Conservation (phyloP, 2,888 invertebrate genomes). For the Brenthis hecate region DNA sequence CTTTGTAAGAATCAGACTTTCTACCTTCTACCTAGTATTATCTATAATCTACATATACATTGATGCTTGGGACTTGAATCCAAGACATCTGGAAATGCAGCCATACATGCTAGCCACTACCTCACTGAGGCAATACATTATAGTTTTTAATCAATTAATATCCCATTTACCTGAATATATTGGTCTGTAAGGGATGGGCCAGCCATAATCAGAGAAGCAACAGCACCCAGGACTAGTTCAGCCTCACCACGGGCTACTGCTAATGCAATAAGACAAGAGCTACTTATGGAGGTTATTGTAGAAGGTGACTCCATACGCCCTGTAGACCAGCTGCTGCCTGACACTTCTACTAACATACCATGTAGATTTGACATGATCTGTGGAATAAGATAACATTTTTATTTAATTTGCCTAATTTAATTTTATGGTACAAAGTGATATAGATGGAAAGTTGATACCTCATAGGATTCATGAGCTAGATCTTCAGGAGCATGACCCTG, state of each 20-base stretch:
- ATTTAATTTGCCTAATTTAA: neutral
- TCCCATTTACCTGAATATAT: constrained; percentile 86
- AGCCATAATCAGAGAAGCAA: constrained; percentile 94
- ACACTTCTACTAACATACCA: constrained; percentile 90
- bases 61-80: no score
- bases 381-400: constrained; percentile 45
- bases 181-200: constrained; percentile 89
- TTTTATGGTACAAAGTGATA: neutral
- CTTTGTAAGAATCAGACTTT: no score
- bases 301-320: constrained; percentile 79
- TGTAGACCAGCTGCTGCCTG: constrained; percentile 82
- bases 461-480: constrained; percentile 89
- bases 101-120: no score
- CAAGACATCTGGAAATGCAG: no score
- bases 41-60: no score
- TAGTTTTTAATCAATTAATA: neutral
- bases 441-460: constrained; percentile 68
- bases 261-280: constrained; percentile 94
- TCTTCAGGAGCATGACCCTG: constrained; percentile 95
- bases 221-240: constrained; percentile 92
- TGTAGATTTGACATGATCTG: constrained; percentile 90
- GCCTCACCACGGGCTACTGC: constrained; percentile 97
- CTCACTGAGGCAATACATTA: no score
- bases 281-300: constrained; percentile 92
- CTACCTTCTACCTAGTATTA: no score